Conservation (phyloP, 2,113 vertebrate genomes). For the Rhinopomastus cyanomelas region DNA sequence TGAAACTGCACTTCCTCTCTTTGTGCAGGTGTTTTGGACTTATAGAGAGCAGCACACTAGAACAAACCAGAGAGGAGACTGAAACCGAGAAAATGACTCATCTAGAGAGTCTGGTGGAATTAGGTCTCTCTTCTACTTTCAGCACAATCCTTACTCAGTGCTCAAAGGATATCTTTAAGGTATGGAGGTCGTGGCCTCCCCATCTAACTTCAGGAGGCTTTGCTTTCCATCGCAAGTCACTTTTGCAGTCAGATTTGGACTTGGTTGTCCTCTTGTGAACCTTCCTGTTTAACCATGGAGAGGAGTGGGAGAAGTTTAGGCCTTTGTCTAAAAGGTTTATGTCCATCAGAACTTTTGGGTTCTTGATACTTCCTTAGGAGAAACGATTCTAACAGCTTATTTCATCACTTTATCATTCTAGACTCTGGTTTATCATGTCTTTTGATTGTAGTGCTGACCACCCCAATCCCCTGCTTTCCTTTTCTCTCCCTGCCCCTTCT, state of each 20-base stretch:
- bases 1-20: not conserved
- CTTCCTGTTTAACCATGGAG: not conserved
- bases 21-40: constrained; percentile 92
- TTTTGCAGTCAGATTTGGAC: not conserved
- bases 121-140: constrained; percentile 96
- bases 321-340: rapidly evolving
- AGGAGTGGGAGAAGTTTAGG: not conserved
- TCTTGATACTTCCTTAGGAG: not conserved
- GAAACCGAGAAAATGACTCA: constrained; percentile 99
- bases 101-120: constrained; percentile 93
- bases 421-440: not conserved
- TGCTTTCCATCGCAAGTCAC: not conserved
- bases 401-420: not conserved
- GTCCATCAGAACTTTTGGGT: not conserved
- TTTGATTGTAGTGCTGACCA: not conserved
- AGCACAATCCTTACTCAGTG: constrained; percentile 98
- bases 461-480: not conserved
- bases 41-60: constrained; percentile 96
- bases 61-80: constrained; percentile 96
- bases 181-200: constrained; percentile 47
- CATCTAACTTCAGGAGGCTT: not conserved
- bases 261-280: not conserved
- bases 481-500: not conserved
- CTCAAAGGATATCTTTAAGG: constrained; percentile 97
- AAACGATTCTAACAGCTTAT: not conserved